Base-by-base conservation (phyloP, 2,888 invertebrate genomes). In the Sphaerophoria taeniata region DNA sequence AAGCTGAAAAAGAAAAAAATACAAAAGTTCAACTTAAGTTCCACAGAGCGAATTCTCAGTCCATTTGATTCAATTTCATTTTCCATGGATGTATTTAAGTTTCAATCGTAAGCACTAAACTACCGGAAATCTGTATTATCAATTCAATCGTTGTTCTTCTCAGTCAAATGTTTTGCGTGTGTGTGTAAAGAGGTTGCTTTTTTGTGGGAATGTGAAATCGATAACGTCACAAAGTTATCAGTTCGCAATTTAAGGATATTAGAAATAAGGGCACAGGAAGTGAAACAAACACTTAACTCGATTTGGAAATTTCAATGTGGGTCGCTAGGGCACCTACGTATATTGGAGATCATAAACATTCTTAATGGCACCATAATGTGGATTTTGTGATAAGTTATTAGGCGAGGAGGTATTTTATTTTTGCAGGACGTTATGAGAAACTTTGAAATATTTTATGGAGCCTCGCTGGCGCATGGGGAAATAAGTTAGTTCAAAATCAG, bases 311-410 rank as follows among this genome's bases (percentile, higher is more conserved):
- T 12, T 11, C 9, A 24, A 24, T 24, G 12, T 31, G 6, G 1
- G 0, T 5, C n/a, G 39, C 9, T 39, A 24, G 3, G 39, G 6
- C 6, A 39, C 39, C 7, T 7, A 9, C 6, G 36, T 14, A 36
- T 36, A 56, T 36, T 56, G 39, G 33, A 55, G 39, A 58, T 39
- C 24, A 58, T 39, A 36, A 58, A 39, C 24, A 39, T 58, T 24
- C 2, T 58, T 58, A 58, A 58, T 58, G 58, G 58, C 6, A 24
- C 39, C 11, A 16, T 16, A 58, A 39, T 58, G 39, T 58, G 58
- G 58, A 39, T 58, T 58, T 58, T 16, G 9, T 14, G 24, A 34
- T 39, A 7, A 33, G 7, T 55, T 33, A 55, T 55, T 55, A 34
- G 33, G 33, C 31, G 24, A 24, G 33, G 33, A 6, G 39, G 12